Evolutionary conservation across 1,140 invertebrate species (phyloP).

Genomic region (Bilobella aurantiaca): DNA sequence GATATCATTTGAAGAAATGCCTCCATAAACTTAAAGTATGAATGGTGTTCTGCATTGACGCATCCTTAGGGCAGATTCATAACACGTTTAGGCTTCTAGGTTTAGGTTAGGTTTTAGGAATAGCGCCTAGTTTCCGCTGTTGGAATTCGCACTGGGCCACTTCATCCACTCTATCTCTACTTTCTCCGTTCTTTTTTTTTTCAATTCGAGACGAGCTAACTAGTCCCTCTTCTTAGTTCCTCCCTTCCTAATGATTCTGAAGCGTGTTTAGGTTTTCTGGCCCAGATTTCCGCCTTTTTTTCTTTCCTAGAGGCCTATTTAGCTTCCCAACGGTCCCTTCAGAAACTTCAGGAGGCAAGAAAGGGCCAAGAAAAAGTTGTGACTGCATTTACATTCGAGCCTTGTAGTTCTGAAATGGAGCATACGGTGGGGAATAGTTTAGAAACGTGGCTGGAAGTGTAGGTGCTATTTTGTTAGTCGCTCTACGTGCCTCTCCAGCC

Average conservation of each 20-base stretch:
- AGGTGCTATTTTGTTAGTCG: not conserved
- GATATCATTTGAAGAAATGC: no score
- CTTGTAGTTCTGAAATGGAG: not conserved
- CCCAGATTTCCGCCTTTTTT: no score
- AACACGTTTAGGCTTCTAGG: not conserved
- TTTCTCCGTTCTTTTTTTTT: not conserved
- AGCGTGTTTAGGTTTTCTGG: not conserved
- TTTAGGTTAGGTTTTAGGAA: not conserved
- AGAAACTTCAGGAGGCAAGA: not conserved
- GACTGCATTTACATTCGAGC: not conserved
- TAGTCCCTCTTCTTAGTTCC: not conserved
- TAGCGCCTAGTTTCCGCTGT: not conserved
- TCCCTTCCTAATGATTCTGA: not conserved
- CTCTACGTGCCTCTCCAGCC: not conserved
- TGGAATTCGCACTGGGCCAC: not conserved
- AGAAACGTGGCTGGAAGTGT: not conserved
- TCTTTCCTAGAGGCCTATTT: not conserved
- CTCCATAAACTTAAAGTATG: no score
- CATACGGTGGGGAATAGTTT: not conserved
- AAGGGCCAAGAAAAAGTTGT: not conserved
- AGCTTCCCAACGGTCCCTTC: not conserved
- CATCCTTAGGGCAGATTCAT: not conserved
- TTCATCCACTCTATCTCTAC: not conserved
- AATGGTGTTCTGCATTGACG: no score
- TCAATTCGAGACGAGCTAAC: not conserved